Conservation (phyloP, 2,888 invertebrate species). For the Eupithecia subfuscata region DNA sequence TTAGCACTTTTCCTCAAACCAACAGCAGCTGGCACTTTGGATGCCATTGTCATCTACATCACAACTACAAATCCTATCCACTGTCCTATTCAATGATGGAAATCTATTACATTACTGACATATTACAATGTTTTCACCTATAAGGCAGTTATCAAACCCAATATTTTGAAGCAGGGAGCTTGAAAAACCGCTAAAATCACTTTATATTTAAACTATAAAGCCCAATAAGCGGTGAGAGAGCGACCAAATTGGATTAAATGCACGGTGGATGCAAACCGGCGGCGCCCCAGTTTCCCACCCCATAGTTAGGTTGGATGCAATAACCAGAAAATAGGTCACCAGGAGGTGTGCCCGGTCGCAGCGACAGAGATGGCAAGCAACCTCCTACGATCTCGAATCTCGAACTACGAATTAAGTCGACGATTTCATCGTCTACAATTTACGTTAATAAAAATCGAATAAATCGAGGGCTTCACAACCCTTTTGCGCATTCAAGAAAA, state of each 20-base stretch:
- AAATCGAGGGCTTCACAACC: conserved; percentile 48
- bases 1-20: conserved; percentile 50
- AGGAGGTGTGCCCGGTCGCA: conserved; percentile 80
- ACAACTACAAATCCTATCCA: conserved; percentile 18
- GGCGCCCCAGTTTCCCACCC: conserved; percentile 74
- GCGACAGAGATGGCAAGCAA: conserved; percentile 72
- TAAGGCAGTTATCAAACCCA: conserved; percentile 8
- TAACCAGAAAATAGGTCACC: conserved; percentile 83
- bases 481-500: conserved; percentile 41
- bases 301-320: conserved; percentile 80
- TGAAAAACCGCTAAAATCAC: conserved; percentile 17
- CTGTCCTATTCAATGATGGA: conserved; percentile 17
- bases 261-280: conserved; percentile 67
- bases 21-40: conserved; percentile 48
- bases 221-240: conserved; percentile 27
- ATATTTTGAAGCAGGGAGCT: conserved; percentile 10
- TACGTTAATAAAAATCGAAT: conserved; percentile 22
- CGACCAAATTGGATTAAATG: conserved; percentile 55
- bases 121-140: conserved; percentile 11
- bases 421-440: neutral
- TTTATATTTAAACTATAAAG: conserved; percentile 16
- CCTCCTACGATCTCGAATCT: conserved; percentile 60
- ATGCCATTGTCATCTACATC: conserved; percentile 57
- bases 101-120: neutral
- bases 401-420: conserved; percentile 41